These are phyloP conservation scores for Seira ritae DNA, from an alignment of 2,888 invertebrate species.

Conservation along the genomic window DNA sequence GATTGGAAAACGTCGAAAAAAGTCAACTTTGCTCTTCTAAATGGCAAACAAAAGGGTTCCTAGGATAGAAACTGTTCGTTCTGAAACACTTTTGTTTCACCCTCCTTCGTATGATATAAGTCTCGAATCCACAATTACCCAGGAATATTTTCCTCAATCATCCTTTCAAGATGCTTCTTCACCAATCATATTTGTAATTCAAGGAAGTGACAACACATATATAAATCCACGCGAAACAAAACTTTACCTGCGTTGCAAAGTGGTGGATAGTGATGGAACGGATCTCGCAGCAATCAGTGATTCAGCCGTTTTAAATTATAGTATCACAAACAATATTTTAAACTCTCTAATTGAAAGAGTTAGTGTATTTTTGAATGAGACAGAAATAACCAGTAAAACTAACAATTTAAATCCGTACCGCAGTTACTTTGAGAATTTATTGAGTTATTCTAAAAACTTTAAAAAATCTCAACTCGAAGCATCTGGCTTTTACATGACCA, in stretches of 20 bases:
- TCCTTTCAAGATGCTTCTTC: background rate
- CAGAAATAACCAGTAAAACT: slow-evolving; percentile 35
- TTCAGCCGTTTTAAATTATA: background rate
- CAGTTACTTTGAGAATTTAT: slow-evolving; percentile 35
- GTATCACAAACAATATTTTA: background rate
- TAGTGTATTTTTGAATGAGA: background rate
- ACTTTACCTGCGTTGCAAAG: background rate
- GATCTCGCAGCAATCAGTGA: background rate
- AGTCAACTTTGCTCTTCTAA: no score
- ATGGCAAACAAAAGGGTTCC: no score
- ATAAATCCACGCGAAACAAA: background rate
- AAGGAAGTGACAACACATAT: background rate
- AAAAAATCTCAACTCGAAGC: slow-evolving; percentile 37
- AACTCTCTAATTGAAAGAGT: background rate
- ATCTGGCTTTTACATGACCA: slow-evolving; percentile 46
- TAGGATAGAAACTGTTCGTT: background rate
- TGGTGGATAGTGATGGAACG: background rate
- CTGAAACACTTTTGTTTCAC: background rate
- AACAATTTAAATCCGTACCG: slow-evolving; percentile 40
- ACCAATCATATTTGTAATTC: background rate
- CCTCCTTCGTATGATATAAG: background rate
- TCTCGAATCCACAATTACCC: background rate
- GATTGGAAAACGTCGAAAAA: no score
- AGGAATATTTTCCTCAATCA: background rate
- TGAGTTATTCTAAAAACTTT: slow-evolving; percentile 37